These are phyloP conservation scores for Cyclophora albipunctata DNA, from an alignment of 2,888 invertebrate species.

Conservation along the genomic window DNA sequence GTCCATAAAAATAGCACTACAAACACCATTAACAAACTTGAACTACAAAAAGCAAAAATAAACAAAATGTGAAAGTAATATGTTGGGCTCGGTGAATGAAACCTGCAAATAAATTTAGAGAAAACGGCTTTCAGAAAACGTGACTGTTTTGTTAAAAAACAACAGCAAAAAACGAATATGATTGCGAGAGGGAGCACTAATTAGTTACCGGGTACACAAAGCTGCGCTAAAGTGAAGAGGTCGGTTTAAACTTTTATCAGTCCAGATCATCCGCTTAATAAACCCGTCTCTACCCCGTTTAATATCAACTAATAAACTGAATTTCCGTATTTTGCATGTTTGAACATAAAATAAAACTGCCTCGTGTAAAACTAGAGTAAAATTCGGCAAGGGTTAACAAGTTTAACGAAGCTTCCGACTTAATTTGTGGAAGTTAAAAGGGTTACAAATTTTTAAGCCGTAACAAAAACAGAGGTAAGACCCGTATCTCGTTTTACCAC, in stretches of 20 bases:
- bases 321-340: not conserved
- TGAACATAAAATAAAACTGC: conserved; percentile 3
- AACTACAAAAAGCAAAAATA: conserved; percentile 4
- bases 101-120: conserved; percentile 30
- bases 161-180: conserved; percentile 22
- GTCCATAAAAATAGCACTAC: too few relatives aligned
- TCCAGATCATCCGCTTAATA: conserved; percentile 12
- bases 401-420: conserved; percentile 8
- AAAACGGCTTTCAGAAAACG: conserved; percentile 28
- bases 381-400: conserved; percentile 11
- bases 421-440: conserved; percentile 15
- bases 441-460: conserved; percentile 20
- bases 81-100: conserved; percentile 24
- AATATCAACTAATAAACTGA: conserved; percentile 1
- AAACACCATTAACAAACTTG: too few relatives aligned
- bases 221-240: conserved; percentile 19
- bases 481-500: conserved; percentile 25
- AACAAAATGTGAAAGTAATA: conserved; percentile 18
- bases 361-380: conserved; percentile 4
- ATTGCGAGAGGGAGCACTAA: conserved; percentile 33
- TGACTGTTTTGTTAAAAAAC: conserved; percentile 40
- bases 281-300: not conserved
- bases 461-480: conserved; percentile 17
- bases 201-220: conserved; percentile 32
- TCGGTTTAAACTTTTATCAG: conserved; percentile 28